phyloP scores from a whole-genome alignment of 2,797 vertebrate species.

The Girardinus metallicus region DNA sequence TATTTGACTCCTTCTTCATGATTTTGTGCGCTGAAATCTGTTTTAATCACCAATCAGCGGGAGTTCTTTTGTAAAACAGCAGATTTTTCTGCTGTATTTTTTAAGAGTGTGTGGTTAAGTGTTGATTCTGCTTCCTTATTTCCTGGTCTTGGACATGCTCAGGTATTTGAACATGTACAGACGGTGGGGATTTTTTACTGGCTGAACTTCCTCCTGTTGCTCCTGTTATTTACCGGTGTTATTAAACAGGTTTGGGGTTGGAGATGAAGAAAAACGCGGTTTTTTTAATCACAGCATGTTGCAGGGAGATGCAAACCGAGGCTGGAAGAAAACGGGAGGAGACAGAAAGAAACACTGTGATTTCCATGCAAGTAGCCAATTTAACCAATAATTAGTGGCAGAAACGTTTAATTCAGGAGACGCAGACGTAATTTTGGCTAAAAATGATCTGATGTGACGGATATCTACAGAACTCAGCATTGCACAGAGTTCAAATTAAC shows the following conservation, averaged over 20 bases:
- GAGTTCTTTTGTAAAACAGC: no score
- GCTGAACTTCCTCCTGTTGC: background rate
- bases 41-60: background rate
- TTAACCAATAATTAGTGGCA: background rate
- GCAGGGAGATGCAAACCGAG: background rate
- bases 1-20: background rate
- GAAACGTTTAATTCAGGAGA: background rate
- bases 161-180: conserved; percentile 13
- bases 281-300: background rate
- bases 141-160: conserved; percentile 26
- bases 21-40: background rate
- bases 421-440: background rate
- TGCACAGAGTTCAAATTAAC: no score
- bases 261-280: background rate
- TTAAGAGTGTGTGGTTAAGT: background rate
- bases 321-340: background rate
- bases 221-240: background rate
- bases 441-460: background rate
- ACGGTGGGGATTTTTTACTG: background rate
- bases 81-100: no score
- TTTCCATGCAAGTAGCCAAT: background rate
- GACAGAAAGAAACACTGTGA: background rate
- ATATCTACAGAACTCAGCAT: no score
- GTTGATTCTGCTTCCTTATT: background rate
- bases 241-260: background rate